These are phyloP conservation scores for Brachylomia viminalis DNA, from an alignment of 2,888 invertebrate species.

Conservation along the genomic window DNA sequence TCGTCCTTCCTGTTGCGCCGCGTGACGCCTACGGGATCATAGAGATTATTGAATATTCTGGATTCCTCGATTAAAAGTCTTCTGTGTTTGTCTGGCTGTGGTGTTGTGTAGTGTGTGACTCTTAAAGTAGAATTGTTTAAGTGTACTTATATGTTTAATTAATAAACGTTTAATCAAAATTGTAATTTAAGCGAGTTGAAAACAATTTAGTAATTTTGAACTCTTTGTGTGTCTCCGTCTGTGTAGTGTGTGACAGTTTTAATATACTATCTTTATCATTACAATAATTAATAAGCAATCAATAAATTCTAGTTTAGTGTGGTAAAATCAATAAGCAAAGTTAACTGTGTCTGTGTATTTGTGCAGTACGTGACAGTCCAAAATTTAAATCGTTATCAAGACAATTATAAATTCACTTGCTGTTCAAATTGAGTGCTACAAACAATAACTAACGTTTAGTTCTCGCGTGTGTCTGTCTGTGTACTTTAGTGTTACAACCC, in stretches of 20 bases:
- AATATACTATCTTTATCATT: neutral
- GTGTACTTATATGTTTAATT: too few relatives aligned
- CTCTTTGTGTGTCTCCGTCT: neutral
- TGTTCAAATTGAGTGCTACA: neutral
- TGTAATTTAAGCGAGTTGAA: neutral
- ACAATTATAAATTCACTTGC: slow-evolving; percentile 4
- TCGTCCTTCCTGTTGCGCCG: slow-evolving; percentile 1
- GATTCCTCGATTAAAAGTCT: neutral
- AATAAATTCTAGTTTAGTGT: slow-evolving; percentile 24
- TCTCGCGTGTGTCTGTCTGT: neutral
- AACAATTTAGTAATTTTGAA: neutral
- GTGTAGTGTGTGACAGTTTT: slow-evolving; percentile 1
- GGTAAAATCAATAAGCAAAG: slow-evolving; percentile 16
- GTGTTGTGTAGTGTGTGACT: slow-evolving; percentile 7
- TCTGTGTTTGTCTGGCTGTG: neutral
- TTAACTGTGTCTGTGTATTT: slow-evolving; percentile 4
- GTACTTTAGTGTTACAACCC: neutral
- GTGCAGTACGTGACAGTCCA: slow-evolving; percentile 13
- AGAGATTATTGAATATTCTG: slow-evolving; percentile 14
- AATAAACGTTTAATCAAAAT: slow-evolving; percentile 1
- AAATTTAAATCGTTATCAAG: slow-evolving; percentile 17
- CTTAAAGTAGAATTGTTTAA: neutral
- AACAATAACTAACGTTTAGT: neutral
- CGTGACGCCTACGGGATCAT: neutral
- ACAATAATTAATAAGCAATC: slow-evolving; percentile 15